Conservation (phyloP, 2,113 vertebrate genomes). For the Elephantulus edwardii region DNA sequence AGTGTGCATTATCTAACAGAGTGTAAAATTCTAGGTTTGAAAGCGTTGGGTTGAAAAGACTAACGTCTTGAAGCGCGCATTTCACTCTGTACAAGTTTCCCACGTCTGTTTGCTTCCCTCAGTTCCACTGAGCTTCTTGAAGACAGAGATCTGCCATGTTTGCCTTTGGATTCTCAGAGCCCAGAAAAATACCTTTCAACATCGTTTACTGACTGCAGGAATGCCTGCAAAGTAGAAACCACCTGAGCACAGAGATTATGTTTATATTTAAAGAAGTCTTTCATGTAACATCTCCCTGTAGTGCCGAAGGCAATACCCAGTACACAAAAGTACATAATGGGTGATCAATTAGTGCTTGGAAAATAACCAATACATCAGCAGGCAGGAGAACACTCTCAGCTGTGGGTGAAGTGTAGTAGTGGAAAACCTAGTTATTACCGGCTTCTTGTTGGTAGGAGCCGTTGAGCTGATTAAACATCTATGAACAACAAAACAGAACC, state of each 20-base stretch:
- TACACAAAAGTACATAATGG: neutral
- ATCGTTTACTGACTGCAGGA: neutral
- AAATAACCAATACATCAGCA: neutral
- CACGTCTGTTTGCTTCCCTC: neutral
- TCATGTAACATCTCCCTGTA: neutral
- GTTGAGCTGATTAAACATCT: no score
- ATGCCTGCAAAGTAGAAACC: neutral
- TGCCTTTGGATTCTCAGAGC: neutral
- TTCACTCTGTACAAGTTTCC: neutral
- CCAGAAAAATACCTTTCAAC: neutral
- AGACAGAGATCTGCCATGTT: neutral
- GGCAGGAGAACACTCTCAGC: neutral
- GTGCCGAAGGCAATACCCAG: neutral
- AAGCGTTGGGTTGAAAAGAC: neutral
- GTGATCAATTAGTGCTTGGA: neutral
- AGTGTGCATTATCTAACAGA: neutral
- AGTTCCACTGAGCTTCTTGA: neutral
- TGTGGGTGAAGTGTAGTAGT: neutral
- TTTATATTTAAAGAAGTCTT: constrained; percentile 18
- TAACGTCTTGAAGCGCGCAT: neutral
- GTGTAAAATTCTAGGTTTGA: neutral
- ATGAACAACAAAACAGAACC: no score
- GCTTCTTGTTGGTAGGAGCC: no score
- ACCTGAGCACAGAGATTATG: constrained; percentile 6
- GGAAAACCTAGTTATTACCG: neutral